Conservation (phyloP, 2,797 vertebrate genomes). For the Avahi laniger region DNA sequence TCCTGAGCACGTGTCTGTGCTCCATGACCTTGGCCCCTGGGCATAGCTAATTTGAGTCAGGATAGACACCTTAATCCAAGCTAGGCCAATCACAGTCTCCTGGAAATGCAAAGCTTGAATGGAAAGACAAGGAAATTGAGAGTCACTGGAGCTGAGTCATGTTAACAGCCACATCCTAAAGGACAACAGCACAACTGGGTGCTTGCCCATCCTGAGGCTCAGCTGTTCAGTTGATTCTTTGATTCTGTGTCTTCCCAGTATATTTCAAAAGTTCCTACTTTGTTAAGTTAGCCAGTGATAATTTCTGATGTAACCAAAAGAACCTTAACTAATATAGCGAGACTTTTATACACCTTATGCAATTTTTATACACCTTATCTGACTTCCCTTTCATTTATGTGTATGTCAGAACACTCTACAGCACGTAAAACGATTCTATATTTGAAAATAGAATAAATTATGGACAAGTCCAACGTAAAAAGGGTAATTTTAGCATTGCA, state of each 20-base stretch:
- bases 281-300: not conserved
- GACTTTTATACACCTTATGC: not conserved
- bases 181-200: not conserved
- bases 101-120: not conserved
- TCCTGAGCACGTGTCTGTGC: not conserved
- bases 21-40: not conserved
- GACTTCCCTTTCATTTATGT: not conserved
- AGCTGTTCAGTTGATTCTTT: not conserved
- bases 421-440: not conserved
- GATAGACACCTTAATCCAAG: not conserved
- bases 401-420: not conserved
- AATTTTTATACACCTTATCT: not conserved
- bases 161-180: not conserved
- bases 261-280: not conserved
- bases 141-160: not conserved
- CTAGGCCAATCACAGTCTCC: not conserved
- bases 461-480: not conserved
- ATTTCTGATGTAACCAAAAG: not conserved
- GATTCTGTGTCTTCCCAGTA: not conserved
- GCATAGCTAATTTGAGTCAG: not conserved
- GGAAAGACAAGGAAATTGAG: not conserved
- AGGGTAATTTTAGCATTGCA: not conserved
- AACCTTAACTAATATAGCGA: not conserved
- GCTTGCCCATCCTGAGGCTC: not conserved
- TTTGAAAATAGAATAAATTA: not conserved